Conservation (phyloP, 1,140 invertebrate species). For the Lordiphosa mommai region DNA sequence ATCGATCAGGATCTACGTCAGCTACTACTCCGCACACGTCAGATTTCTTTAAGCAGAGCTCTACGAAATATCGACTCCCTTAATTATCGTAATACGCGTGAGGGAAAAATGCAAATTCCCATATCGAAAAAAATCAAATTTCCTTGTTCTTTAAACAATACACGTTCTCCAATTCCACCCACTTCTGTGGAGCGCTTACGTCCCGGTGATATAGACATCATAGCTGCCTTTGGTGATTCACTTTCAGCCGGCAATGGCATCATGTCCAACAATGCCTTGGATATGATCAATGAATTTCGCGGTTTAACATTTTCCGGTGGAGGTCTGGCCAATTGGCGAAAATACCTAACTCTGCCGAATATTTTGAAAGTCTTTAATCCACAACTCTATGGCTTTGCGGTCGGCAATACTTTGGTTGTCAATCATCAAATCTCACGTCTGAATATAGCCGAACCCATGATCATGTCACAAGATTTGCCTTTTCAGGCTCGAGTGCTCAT, state of each 20-base stretch:
- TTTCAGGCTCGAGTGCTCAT: slow-evolving; percentile 83
- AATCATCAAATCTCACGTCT: slow-evolving; percentile 80
- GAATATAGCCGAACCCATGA: slow-evolving; percentile 83
- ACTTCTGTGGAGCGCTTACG: slow-evolving; percentile 81
- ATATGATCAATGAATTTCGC: slow-evolving; percentile 67
- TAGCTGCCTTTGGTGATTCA: slow-evolving; percentile 86
- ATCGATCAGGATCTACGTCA: slow-evolving; percentile 39
- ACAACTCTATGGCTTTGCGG: slow-evolving; percentile 81
- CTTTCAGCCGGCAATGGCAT: slow-evolving; percentile 84
- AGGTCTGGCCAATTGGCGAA: slow-evolving; percentile 82
- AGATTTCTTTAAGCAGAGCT: slow-evolving; percentile 20
- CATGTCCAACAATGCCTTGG: slow-evolving; percentile 46
- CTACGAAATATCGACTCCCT: slow-evolving; percentile 32
- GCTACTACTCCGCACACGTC: slow-evolving; percentile 27
- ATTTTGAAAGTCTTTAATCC: slow-evolving; percentile 84
- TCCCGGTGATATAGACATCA: slow-evolving; percentile 85
- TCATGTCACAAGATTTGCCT: slow-evolving; percentile 83
- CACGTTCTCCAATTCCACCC: slow-evolving; percentile 79
- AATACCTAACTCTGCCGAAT: slow-evolving; percentile 82
- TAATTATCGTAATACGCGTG: slow-evolving; percentile 9
- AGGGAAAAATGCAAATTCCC: slow-evolving; percentile 52
- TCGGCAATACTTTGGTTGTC: slow-evolving; percentile 48
- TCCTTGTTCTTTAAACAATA: slow-evolving; percentile 50
- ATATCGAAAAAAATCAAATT: slow-evolving; percentile 31
- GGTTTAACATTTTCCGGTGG: slow-evolving; percentile 79